These are phyloP conservation scores for Leptothorax acervorum DNA, from an alignment of 2,888 invertebrate genomes.

Conservation along the genomic window DNA sequence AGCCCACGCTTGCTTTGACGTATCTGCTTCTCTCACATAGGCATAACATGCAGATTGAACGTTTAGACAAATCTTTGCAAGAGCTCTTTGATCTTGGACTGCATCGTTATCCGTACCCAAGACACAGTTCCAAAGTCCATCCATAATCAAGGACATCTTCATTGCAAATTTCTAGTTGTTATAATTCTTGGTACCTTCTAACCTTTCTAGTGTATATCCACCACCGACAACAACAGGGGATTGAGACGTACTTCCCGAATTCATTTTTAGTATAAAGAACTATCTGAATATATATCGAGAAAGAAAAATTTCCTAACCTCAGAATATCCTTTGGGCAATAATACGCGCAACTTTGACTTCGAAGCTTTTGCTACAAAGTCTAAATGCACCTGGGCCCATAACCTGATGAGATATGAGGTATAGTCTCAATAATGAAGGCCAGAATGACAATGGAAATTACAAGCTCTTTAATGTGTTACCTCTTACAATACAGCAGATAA, in stretches of 20 bases:
- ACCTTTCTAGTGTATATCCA: neutral
- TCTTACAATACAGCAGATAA: too few species aligned
- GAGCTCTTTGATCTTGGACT: neutral
- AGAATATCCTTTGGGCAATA: neutral
- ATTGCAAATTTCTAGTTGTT: neutral
- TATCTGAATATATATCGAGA: neutral
- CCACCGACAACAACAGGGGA: neutral
- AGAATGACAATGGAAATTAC: too few species aligned
- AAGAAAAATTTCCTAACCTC: neutral
- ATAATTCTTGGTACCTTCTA: constrained; percentile 4
- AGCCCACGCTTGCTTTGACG: neutral
- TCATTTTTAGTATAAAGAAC: neutral
- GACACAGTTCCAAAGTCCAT: neutral
- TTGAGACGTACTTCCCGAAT: neutral
- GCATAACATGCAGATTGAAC: neutral
- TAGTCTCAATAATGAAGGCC: too few species aligned
- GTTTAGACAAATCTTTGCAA: neutral
- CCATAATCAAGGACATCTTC: constrained; percentile 3
- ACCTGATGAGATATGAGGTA: neutral
- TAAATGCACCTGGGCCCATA: neutral
- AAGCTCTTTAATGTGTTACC: too few species aligned
- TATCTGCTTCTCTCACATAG: neutral
- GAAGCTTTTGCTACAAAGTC: neutral
- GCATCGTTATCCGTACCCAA: neutral
- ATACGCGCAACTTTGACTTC: neutral